Conservation (phyloP, 2,113 vertebrate species). For the Cephalopterus ornatus region DNA sequence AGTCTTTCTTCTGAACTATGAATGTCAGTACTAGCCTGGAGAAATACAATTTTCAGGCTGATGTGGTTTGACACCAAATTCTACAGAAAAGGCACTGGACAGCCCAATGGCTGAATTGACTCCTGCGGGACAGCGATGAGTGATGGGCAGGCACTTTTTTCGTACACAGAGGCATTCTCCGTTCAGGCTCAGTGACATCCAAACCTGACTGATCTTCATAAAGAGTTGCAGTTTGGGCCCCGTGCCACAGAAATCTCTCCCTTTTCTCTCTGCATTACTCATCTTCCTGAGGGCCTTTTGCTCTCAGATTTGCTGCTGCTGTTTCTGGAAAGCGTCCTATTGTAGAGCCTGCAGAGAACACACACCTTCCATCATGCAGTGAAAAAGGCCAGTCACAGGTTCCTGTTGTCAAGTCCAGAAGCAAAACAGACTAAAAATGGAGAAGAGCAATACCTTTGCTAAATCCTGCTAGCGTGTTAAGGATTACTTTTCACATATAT, state of each 20-base stretch:
- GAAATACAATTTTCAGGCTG: constrained; percentile 21
- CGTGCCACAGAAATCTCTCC: neutral
- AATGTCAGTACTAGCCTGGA: constrained; percentile 48
- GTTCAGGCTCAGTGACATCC: neutral
- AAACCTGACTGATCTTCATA: neutral
- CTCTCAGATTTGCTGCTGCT: constrained; percentile 3
- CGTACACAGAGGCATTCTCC: neutral
- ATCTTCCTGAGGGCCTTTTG: constrained; percentile 21
- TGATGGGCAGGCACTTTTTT: neutral
- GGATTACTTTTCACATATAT: neutral
- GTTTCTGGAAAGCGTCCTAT: neutral
- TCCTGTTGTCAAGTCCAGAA: neutral
- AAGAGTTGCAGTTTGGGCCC: neutral
- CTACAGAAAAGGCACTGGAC: neutral
- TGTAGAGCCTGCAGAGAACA: neutral
- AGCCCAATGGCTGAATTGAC: neutral
- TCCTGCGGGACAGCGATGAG: neutral
- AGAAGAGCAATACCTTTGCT: neutral
- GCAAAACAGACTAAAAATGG: constrained; percentile 1
- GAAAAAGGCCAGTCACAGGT: neutral
- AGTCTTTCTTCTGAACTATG: neutral
- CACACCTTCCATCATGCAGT: neutral
- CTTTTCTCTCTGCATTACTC: constrained; percentile 10
- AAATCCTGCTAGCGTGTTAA: neutral
- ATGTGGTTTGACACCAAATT: constrained; percentile 45